Percentiles rank a stretch among this genome's conserved stretches.
Evolutionary conservation across 2,888 invertebrate species (phyloP).

Genomic region (Apotomis capreana): DNA sequence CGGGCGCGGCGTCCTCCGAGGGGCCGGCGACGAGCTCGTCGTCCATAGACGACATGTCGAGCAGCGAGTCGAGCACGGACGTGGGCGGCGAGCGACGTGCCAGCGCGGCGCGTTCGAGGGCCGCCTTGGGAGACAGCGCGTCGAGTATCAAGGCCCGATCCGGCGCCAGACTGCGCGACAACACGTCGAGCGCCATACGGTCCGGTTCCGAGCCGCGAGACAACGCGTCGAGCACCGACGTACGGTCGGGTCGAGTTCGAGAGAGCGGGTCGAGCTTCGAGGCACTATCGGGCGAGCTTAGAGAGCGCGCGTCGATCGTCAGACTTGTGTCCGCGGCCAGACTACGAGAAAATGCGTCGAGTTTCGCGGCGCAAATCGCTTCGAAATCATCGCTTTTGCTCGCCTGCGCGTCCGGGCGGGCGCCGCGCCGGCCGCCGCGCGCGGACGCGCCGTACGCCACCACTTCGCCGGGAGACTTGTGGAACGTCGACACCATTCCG

Average conservation of each 20-base stretch:
- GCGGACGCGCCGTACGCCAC: background rate
- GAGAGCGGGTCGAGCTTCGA: background rate
- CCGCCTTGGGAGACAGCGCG: background rate
- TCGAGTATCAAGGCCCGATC: background rate
- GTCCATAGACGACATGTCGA: background rate
- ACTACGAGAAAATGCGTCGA: no score
- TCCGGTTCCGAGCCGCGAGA: background rate
- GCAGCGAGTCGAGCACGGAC: background rate
- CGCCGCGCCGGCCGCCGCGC: background rate
- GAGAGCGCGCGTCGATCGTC: no score
- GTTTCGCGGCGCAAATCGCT: no score
- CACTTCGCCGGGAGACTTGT: background rate
- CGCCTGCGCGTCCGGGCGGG: no score
- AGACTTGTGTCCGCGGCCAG: no score
- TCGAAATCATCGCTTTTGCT: no score
- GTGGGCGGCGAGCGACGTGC: background rate
- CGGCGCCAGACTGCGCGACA: background rate
- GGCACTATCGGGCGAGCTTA: background rate
- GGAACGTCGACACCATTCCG: background rate
- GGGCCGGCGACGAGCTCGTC: background rate
- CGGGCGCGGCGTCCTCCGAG: background rate
- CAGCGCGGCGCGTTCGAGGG: background rate
- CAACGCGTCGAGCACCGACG: background rate
- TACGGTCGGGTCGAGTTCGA: background rate
- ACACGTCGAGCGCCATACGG: background rate